Conservation (phyloP, 2,113 vertebrate species). For the Leptobrachium leishanense region DNA sequence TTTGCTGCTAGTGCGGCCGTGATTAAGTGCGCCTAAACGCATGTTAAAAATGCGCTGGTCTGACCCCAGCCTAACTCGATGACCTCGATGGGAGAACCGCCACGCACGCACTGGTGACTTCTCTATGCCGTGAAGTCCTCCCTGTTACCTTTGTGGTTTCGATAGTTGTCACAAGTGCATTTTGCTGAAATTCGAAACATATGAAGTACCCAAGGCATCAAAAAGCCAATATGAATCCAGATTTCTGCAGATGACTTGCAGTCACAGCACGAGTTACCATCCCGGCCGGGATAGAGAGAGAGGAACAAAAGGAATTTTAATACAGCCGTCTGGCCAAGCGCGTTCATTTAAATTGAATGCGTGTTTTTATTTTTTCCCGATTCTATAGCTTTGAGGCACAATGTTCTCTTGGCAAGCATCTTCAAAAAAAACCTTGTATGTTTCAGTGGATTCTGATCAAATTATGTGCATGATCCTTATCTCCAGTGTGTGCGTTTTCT, state of each 20-base stretch:
- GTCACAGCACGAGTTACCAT: conserved; percentile 76
- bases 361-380: conserved; percentile 64
- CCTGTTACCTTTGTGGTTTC: conserved; percentile 66
- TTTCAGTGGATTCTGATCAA: conserved; percentile 64
- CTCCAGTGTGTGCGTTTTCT: background rate
- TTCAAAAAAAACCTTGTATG: conserved; percentile 64
- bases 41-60: too few species aligned
- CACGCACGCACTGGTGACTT: background rate
- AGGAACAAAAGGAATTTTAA: conserved; percentile 77
- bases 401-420: conserved; percentile 66
- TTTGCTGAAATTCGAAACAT: conserved; percentile 70
- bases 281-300: conserved; percentile 52
- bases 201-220: conserved; percentile 71
- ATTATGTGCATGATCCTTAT: conserved; percentile 49
- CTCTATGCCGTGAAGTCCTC: conserved; percentile 46
- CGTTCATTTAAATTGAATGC: conserved; percentile 79
- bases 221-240: conserved; percentile 71
- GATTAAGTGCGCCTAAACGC: too few species aligned
- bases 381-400: conserved; percentile 74
- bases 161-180: conserved; percentile 62
- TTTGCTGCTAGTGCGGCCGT: too few species aligned
- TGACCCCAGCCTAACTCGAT: too few species aligned
- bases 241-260: conserved; percentile 67
- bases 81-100: too few species aligned
- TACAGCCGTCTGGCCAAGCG: conserved; percentile 78